Evolutionary conservation across 2,113 vertebrate genomes (phyloP).

Genomic region (Fulmarus glacialis): DNA sequence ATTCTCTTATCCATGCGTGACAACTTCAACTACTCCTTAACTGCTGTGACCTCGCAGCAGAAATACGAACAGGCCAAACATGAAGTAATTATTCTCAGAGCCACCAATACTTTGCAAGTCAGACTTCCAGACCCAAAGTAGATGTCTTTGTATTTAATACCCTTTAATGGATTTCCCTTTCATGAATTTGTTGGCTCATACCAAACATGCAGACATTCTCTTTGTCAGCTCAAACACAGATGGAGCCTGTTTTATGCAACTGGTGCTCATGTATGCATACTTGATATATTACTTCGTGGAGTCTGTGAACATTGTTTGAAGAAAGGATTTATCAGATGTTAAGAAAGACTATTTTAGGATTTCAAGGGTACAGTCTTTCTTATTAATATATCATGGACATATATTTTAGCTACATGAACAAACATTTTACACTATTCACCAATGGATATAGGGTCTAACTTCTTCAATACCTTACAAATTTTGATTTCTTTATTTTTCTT

Average conservation of each 20-base stretch:
- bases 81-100: background rate
- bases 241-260: background rate
- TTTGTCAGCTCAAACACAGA: background rate
- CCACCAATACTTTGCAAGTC: background rate
- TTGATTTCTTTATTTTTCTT: background rate
- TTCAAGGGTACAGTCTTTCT: background rate
- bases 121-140: background rate
- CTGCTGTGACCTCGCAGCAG: background rate
- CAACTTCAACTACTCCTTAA: background rate
- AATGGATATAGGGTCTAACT: background rate
- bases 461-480: background rate
- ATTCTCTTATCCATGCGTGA: background rate
- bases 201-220: background rate
- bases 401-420: background rate
- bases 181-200: background rate
- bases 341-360: background rate
- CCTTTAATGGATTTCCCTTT: background rate
- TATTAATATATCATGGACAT: background rate
- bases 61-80: background rate
- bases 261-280: background rate
- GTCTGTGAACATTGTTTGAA: background rate
- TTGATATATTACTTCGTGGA: background rate
- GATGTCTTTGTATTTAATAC: background rate
- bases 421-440: background rate
- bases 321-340: background rate